phyloP scores from a whole-genome alignment of 2,113 vertebrate genomes.

The Promerops cafer region DNA sequence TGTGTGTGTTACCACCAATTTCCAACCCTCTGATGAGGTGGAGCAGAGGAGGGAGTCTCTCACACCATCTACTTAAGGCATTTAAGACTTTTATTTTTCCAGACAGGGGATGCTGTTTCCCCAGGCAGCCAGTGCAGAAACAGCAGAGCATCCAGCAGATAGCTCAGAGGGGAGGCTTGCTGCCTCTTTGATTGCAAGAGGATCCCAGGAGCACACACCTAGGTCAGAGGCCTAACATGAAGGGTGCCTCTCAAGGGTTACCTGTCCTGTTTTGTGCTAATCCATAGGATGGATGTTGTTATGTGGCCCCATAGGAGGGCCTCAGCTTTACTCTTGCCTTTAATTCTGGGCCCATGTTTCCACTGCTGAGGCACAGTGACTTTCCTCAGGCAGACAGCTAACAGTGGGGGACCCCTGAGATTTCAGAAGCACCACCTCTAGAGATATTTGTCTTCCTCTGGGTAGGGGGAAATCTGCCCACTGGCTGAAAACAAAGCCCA shows the following conservation, averaged over 20 bases:
- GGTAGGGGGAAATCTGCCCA: background rate
- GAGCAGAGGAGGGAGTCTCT: background rate
- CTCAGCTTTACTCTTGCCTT: background rate
- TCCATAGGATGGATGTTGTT: accelerated
- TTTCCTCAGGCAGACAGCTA: background rate
- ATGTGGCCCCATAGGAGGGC: background rate
- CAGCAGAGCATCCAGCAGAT: background rate
- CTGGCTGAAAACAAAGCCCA: background rate
- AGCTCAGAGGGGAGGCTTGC: background rate
- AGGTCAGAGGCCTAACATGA: background rate
- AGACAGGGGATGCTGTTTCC: background rate
- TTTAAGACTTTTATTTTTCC: background rate
- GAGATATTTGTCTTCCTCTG: background rate
- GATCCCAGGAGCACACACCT: accelerated
- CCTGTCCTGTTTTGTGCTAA: background rate
- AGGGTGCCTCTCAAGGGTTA: background rate
- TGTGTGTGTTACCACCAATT: background rate
- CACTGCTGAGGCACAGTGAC: background rate
- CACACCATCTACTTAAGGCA: background rate
- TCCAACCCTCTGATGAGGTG: background rate
- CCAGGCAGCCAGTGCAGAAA: background rate
- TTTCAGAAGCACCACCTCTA: background rate
- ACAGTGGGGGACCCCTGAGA: background rate
- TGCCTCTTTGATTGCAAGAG: background rate
- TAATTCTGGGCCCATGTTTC: background rate